Evolutionary conservation across 2,888 invertebrate genomes (phyloP), one percentile per base, ranked within the genome.

Genomic region (Epistrophe eligans): DNA sequence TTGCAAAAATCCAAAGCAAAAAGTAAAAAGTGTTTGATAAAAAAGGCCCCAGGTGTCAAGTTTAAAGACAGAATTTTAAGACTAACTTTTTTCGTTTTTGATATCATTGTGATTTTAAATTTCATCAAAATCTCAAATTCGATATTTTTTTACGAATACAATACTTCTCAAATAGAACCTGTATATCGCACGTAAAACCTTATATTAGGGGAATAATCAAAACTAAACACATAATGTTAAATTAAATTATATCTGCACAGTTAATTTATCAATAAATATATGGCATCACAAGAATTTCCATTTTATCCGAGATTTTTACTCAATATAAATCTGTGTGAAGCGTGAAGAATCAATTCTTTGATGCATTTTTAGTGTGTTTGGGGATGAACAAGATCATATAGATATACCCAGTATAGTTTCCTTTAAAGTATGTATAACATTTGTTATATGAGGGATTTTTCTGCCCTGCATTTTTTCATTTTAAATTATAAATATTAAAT

Each of bases 261-360:
- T 81, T 81, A 81, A 84, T 84, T 84, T 81, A 80, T 80, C 84
- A 81, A 84, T 77, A 80, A 84, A 40, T 60, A 19, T 60, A 67
- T 52, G 9, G 50, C 48, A 4, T 19, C 64, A 52, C 57, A 64
- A 2, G 24, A 38, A 10, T 72, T 43, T 38, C 52, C 24, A n/a
- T 24, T 24, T 24, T 3, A 24, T 24, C 24, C 24, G 24, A 24
- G 24, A 24, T 2, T 24, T 3, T 13, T 48, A 48, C 13, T n/a
- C 19, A 50, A 52, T 66, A 52, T 66, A 55, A 84, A 72, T 80
- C 48, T 73, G 72, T 84, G 77, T 80, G 67, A 84, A 84, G 84
- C 84, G 77, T 77, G 77, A 55, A 80, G 52, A 84, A 81, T 84
- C 60, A 50, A 57, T 76, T 62, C n/a, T 11, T 72, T 57, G 35